phyloP scores from a whole-genome alignment of 2,888 invertebrate genomes.

The Branchipolynoe longqiensis region DNA sequence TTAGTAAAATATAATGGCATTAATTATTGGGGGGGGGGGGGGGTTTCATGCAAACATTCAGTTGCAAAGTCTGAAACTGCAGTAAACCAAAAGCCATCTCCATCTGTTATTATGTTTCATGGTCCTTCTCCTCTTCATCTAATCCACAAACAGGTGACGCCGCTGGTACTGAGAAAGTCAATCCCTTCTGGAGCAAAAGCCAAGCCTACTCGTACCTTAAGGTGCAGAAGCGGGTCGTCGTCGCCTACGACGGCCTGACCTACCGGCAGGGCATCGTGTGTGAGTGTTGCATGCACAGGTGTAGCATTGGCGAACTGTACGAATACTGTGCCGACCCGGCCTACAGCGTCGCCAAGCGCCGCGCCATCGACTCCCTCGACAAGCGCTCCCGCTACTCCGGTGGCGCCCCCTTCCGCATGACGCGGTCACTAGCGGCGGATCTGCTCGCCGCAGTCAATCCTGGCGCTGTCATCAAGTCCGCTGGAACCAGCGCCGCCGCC shows the following conservation, averaged over 20 bases:
- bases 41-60: no score
- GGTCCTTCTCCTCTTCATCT: no score
- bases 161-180: conserved; percentile 15
- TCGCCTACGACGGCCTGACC: neutral
- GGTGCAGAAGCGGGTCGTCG: conserved; percentile 14
- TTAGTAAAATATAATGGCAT: no score
- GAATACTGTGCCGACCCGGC: conserved; percentile 59
- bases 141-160: neutral
- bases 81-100: no score
- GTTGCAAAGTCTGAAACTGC: no score
- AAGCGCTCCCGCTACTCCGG: neutral
- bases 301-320: conserved; percentile 32
- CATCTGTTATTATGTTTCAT: no score
- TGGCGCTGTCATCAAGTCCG: no score
- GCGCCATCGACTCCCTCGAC: neutral
- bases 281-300: conserved; percentile 61
- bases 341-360: neutral
- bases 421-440: no score
- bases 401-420: no score
- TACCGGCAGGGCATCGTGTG: conserved; percentile 59
- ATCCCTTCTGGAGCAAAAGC: conserved; percentile 12
- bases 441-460: no score
- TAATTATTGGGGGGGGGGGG: no score
- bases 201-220: conserved; percentile 14
- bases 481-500: no score